Base-by-base conservation (phyloP, 2,797 vertebrate genomes). In the Tangara arthus region DNA sequence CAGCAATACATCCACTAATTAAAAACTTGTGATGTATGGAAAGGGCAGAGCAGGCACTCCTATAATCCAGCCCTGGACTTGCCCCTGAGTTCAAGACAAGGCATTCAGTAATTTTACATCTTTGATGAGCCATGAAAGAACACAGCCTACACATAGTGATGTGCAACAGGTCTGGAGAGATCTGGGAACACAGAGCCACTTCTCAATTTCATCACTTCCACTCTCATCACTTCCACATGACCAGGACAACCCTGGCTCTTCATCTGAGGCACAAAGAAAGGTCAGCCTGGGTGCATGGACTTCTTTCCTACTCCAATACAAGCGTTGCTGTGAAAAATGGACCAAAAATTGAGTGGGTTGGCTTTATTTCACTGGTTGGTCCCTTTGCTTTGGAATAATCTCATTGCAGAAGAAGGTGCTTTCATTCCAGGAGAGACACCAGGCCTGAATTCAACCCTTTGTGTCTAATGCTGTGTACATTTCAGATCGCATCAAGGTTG, bases 111-210 rank as follows among this genome's bases (percentile, higher is more conserved):
- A 8, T 52, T 85, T 64, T 12, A 27, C 6, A 18, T 39, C 32
- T 90, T 21, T 44, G 22, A 35, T 8, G 41, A 57, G 22, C n/a
- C 32, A 0, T 2, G 23, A 22, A 34, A 56, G 41, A 77, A 2
- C n/a, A 18, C 12, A 64, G 30, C 22, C 46, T 14, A 1, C 2
- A 0, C 2, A 2, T 0, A 8, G 32, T 0, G 6, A 20, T 8
- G 13, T 8, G 21, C 12, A 32, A 2, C 21, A 5, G 5, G 9
- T 23, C 57, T 55, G 4, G 2, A 27, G 24, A 66, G 12, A 16
- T 18, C 35, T 47, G 80, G n/a, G 52, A 17, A 14, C 18, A 23
- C 34, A 44, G 17, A 72, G 18, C 13, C 23, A 2, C 30, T 11
- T 15, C 39, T 9, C 1, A 2, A 2, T 21, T 87, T 35, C 37